These are phyloP conservation scores for Eristalinus sepulchralis DNA, from an alignment of 2,888 invertebrate species.

Conservation along the genomic window DNA sequence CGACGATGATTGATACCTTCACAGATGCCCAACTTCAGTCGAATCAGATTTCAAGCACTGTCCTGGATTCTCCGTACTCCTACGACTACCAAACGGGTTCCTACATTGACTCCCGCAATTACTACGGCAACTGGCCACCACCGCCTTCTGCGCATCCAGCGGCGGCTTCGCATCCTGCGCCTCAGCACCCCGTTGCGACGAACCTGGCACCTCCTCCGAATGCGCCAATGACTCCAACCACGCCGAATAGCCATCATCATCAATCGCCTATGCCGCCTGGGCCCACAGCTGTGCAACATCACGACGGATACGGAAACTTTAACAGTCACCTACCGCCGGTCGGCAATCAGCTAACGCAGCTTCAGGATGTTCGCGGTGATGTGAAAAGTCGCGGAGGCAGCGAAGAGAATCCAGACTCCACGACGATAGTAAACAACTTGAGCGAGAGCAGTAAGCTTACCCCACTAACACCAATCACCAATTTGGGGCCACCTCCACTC, in stretches of 20 bases:
- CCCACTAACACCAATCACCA: conserved; percentile 81
- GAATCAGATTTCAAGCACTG: conserved; percentile 92
- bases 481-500: conserved; percentile 77
- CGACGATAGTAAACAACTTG: conserved; percentile 83
- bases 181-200: conserved; percentile 77
- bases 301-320: conserved; percentile 76
- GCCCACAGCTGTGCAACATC: conserved; percentile 73
- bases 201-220: conserved; percentile 75
- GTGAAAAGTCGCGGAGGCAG: conserved; percentile 79
- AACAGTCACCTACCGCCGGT: conserved; percentile 74
- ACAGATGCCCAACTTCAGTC: conserved; percentile 90
- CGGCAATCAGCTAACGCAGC: conserved; percentile 74
- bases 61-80: conserved; percentile 86
- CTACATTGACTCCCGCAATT: conserved; percentile 85
- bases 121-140: conserved; percentile 84
- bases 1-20: conserved; percentile 89
- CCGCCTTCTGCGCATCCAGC: conserved; percentile 83
- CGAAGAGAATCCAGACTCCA: conserved; percentile 90
- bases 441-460: conserved; percentile 82
- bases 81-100: conserved; percentile 84
- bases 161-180: conserved; percentile 63
- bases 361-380: conserved; percentile 77
- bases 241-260: conserved; percentile 73
- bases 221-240: conserved; percentile 79
- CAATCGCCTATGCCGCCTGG: conserved; percentile 72